Base-by-base conservation (phyloP, 2,797 vertebrate genomes). In the Trachurus trachurus region DNA sequence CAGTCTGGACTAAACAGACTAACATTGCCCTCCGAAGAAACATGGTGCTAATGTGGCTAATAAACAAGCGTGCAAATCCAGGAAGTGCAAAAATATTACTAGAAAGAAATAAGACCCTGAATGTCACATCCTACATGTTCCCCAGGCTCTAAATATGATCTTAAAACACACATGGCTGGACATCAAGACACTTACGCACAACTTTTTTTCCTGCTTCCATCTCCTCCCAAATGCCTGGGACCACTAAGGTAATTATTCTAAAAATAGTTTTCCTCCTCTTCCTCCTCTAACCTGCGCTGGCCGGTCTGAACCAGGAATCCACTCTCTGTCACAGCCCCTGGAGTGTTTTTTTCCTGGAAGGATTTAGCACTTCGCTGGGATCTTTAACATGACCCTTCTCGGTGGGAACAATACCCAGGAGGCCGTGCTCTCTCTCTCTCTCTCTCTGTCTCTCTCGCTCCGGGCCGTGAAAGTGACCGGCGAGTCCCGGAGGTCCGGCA, bases 291-390 rank as follows among this genome's bases (percentile, higher is more conserved):
- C 74, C 59, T 64, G 37, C 3, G 9, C 67, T 74, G 57, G 67
- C 69, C 34, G 9, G 66, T 74, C 70, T 1, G 16, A 80, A 80
- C 67, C 82, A 78, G 79, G 80, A 88, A 69, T 88, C 61, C 77
- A 49, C 59, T 86, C 76, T 5, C 75, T 82, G 83, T 89, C 84
- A 56, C 37, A 88, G 87, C 71, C 67, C 68, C 77, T 93, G 88
- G 89, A 95, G 93, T 95, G 93, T 94, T 95, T 93, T 94, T 94
- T 95, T 94, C 94, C 94, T 94, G 93, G 89, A 92, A 85, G 91
- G 80, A 87, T 84, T 92, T 90, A 88, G 83, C 80, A 74, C 89
- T 92, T 86, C 66, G 75, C 82, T 57, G 67, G 83, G 83, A 86
- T 89, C 92, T 93, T 72, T 83, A 87, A 82, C 84, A 50, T 89